Base-by-base conservation (phyloP, 2,888 invertebrate genomes). In the Mycalesis mineus region DNA sequence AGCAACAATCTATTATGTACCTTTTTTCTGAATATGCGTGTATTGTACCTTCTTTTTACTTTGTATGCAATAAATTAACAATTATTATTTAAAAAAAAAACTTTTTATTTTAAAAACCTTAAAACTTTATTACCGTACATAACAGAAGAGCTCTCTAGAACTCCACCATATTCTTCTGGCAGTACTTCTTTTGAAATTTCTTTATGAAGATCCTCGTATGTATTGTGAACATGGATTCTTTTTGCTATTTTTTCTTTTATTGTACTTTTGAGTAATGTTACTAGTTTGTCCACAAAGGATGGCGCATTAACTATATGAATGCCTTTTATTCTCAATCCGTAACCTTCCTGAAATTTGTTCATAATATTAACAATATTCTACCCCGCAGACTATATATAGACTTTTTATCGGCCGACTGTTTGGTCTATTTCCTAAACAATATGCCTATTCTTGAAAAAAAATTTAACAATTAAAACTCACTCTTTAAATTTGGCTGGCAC, bases 261-360 rank as follows among this genome's bases (percentile, higher is more conserved):
- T 0, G 71, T 64, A 56, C 74, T 74, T 56, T 76, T 82, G 0
- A 78, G 15, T 0, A 82, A 39, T 0, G 61, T 45, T 0, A 78
- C 48, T 0, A 80, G 33, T 0, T 65, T 49, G 0, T 78, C 75
- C 0, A 78, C 52, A 55, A 73, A 66, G 62, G 72, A 75, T 0
- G 82, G 81, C 6, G 61, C 15, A 7, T 75, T 69, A 33, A 83
- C 49, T 0, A 81, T 22, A 47, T 79, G 75, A 2, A 82, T 62
- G 0, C 70, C 72, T 58, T 76, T 79, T 1, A 82, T 0, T 57
- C 72, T 55, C 33, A 55, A 29, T 31, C 75, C 74, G 8, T 66
- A 77, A 0, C 75, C 75, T 61, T 79, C 71, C 79, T 65, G 57
- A 17, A 61, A 60, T n/a, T n/a, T n/a, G n/a, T n/a, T n/a, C n/a